phyloP scores from a whole-genome alignment of 2,888 invertebrate species.

The Caenorhabditis angaria region DNA sequence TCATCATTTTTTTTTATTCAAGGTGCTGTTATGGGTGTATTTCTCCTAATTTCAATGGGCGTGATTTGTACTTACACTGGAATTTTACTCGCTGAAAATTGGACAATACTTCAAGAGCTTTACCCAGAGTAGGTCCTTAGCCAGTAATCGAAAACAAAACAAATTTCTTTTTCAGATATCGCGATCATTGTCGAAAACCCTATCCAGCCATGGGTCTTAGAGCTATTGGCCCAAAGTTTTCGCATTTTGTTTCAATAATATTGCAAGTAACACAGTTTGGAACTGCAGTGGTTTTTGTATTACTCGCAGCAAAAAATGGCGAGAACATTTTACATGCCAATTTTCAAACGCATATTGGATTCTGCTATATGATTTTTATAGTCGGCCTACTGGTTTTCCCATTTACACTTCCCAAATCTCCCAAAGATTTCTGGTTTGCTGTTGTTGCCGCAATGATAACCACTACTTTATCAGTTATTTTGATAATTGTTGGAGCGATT shows the following conservation, averaged over 20 bases:
- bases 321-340: slow-evolving; percentile 60
- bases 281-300: slow-evolving; percentile 67
- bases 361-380: slow-evolving; percentile 62
- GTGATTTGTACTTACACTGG: slow-evolving; percentile 65
- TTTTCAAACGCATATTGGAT: slow-evolving; percentile 44
- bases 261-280: slow-evolving; percentile 67
- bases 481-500: slow-evolving; percentile 60
- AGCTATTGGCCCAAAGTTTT: slow-evolving; percentile 59
- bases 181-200: slow-evolving; percentile 66
- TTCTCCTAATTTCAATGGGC: slow-evolving; percentile 59
- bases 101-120: slow-evolving; percentile 49
- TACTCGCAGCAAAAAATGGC: slow-evolving; percentile 66
- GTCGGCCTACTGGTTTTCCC: slow-evolving; percentile 65
- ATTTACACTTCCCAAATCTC: slow-evolving; percentile 66
- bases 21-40: slow-evolving; percentile 24
- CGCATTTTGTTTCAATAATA: slow-evolving; percentile 59
- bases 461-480: slow-evolving; percentile 58
- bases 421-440: slow-evolving; percentile 70
- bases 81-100: slow-evolving; percentile 59
- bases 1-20: neutral
- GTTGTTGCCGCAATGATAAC: slow-evolving; percentile 67
- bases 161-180: slow-evolving; percentile 39
- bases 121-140: slow-evolving; percentile 39
- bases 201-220: slow-evolving; percentile 68
- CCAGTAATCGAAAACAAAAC: too few species aligned